Conservation (phyloP, 2,797 vertebrate species). For the Leuciscus waleckii region DNA sequence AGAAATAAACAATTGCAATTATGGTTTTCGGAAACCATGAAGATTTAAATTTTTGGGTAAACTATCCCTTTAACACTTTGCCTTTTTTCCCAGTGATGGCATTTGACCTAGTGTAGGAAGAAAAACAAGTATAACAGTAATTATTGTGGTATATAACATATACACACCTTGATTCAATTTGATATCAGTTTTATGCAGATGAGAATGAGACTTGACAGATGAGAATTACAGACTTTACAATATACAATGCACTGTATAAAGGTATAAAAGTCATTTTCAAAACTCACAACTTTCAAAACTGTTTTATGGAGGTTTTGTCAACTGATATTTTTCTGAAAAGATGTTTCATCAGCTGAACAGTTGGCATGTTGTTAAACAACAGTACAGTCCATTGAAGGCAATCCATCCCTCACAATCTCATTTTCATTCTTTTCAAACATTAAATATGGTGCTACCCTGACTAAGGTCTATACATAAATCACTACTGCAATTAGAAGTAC, state of each 20-base stretch:
- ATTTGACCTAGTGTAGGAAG: neutral
- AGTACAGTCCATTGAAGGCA: no score
- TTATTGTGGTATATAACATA: neutral
- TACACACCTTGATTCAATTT: neutral
- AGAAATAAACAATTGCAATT: neutral
- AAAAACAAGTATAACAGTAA: neutral
- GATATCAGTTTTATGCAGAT: neutral
- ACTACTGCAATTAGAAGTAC: neutral
- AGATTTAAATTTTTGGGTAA: neutral
- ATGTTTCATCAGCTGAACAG: constrained; percentile 14
- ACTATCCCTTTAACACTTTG: neutral
- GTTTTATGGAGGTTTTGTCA: neutral
- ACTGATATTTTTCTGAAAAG: neutral
- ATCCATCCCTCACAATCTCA: neutral
- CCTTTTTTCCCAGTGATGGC: neutral
- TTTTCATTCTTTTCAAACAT: neutral
- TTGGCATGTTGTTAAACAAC: constrained; percentile 9
- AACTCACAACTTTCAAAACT: neutral
- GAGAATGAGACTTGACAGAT: neutral
- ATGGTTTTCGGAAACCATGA: neutral
- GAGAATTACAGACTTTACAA: neutral
- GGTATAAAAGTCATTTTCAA: neutral
- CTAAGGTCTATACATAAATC: neutral
- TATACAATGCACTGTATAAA: neutral
- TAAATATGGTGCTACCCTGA: neutral